These are phyloP conservation scores for Phocides pigmalion DNA, from an alignment of 1,140 invertebrate species.

Conservation along the genomic window DNA sequence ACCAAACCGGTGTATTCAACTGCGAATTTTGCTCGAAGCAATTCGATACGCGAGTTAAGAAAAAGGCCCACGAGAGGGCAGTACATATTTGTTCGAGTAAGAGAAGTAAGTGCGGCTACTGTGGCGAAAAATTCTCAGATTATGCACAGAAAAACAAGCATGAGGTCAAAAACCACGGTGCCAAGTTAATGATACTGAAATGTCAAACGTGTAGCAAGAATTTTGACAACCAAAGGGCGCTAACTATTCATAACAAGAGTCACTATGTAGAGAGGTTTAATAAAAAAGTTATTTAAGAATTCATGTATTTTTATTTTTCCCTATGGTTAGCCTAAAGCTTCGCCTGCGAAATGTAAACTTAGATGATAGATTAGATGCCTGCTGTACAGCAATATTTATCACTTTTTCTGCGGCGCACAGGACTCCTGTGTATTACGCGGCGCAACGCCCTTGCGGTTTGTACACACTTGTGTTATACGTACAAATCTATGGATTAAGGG, in stretches of 20 bases:
- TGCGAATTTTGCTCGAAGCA: constrained; percentile 59
- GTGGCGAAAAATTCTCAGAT: constrained; percentile 62
- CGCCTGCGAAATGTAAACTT: too few relatives aligned
- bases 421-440: too few relatives aligned
- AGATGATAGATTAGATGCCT: too few relatives aligned
- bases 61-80: constrained; percentile 58
- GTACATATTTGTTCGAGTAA: constrained; percentile 54
- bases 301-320: background rate
- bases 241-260: constrained; percentile 56
- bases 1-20: constrained; percentile 53
- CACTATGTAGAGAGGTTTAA: constrained; percentile 51
- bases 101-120: constrained; percentile 64
- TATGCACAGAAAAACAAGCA: constrained; percentile 67
- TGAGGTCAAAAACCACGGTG: constrained; percentile 58
- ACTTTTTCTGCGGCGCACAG: too few relatives aligned
- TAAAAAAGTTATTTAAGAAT: constrained; percentile 21
- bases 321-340: background rate
- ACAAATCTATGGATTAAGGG: too few relatives aligned
- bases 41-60: constrained; percentile 57
- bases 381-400: too few relatives aligned
- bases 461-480: too few relatives aligned
- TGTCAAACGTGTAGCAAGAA: constrained; percentile 62
- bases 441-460: too few relatives aligned
- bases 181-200: constrained; percentile 46
- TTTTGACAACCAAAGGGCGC: constrained; percentile 60